Evolutionary conservation across 2,888 invertebrate species (phyloP).

Genomic region (Metellina segmentata): DNA sequence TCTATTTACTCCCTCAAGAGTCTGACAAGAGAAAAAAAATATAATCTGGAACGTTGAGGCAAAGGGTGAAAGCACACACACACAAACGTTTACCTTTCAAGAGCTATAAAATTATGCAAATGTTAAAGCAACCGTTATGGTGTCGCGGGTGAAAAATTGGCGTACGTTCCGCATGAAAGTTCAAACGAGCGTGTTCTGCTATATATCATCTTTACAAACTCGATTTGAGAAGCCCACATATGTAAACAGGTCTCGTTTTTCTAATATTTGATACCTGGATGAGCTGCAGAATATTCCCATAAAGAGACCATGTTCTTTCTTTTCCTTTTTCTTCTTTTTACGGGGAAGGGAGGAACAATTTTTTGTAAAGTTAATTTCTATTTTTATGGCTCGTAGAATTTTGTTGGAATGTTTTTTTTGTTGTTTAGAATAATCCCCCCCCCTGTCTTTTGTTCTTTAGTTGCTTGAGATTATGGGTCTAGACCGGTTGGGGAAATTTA

Average conservation of each 20-base stretch:
- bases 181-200: slow-evolving; percentile 59
- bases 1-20: slow-evolving; percentile 5
- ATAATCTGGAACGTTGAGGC: not conserved
- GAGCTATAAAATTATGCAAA: slow-evolving; percentile 66
- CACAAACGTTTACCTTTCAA: slow-evolving; percentile 60
- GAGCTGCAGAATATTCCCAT: slow-evolving; percentile 26
- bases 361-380: not conserved
- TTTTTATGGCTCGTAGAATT: not conserved
- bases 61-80: slow-evolving; percentile 41
- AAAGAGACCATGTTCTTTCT: not conserved
- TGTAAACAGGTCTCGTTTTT: slow-evolving; percentile 53
- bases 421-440: not conserved
- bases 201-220: slow-evolving; percentile 63
- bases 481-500: too few species aligned
- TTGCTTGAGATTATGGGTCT: too few species aligned
- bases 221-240: slow-evolving; percentile 35
- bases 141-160: slow-evolving; percentile 58
- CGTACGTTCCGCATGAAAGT: slow-evolving; percentile 21
- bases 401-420: not conserved
- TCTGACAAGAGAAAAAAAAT: slow-evolving; percentile 18
- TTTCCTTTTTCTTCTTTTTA: not conserved
- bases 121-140: slow-evolving; percentile 47
- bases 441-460: too few species aligned
- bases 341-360: not conserved
- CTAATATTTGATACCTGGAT: slow-evolving; percentile 57